These are phyloP conservation scores for Andrena haemorrhoa DNA, from an alignment of 2,888 invertebrate species.

Conservation along the genomic window DNA sequence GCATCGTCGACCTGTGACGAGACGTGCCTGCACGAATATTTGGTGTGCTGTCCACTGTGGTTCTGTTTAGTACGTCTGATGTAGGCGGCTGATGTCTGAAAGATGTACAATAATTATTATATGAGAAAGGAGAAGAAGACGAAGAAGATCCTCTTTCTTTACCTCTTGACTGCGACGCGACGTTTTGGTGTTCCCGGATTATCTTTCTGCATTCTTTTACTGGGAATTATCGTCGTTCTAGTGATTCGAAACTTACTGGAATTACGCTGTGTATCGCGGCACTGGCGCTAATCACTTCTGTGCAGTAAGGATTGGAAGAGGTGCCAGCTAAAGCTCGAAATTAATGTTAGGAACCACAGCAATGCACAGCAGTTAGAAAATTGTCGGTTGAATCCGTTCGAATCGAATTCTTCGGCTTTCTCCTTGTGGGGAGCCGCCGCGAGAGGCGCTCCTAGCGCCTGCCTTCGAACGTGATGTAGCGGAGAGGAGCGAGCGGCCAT, in stretches of 20 bases:
- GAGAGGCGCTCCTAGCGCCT: too few relatives aligned
- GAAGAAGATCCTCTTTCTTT: not conserved
- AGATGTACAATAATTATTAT: slow-evolving; percentile 2
- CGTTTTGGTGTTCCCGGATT: slow-evolving; percentile 52
- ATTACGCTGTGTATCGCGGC: not conserved
- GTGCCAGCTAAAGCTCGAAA: not conserved
- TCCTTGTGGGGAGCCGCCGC: too few relatives aligned
- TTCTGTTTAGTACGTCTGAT: slow-evolving; percentile 26
- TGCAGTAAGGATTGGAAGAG: not conserved
- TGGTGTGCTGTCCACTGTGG: not conserved
- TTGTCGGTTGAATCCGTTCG: too few relatives aligned
- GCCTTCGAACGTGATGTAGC: too few relatives aligned
- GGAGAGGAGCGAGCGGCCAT: too few relatives aligned
- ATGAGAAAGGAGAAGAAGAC: not conserved
- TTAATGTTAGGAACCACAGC: not conserved
- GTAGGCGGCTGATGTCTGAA: slow-evolving; percentile 15
- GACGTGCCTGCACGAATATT: slow-evolving; percentile 11
- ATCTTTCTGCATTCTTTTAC: slow-evolving; percentile 64
- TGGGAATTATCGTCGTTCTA: not conserved
- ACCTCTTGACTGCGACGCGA: slow-evolving; percentile 53
- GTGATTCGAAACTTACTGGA: not conserved
- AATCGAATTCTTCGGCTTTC: too few relatives aligned
- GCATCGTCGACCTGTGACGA: slow-evolving; percentile 62
- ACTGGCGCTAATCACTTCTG: not conserved
- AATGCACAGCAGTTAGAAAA: not conserved